phyloP scores from a whole-genome alignment of 2,113 vertebrate species.

The Heloderma charlesbogerti region DNA sequence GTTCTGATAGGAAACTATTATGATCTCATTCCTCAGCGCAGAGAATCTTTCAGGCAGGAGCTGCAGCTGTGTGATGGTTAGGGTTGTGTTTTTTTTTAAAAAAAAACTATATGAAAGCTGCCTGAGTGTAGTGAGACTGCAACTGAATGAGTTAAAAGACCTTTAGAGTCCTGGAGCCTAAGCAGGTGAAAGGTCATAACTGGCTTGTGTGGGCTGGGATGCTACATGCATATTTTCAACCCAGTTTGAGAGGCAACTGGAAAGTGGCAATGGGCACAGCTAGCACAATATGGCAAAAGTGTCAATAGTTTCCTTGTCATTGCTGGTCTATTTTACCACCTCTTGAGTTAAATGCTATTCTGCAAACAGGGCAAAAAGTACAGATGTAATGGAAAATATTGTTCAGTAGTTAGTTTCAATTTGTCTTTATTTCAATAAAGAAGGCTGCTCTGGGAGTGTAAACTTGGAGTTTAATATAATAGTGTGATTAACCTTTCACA shows the following conservation, averaged over 20 bases:
- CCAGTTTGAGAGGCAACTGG: background rate
- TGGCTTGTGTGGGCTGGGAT: conserved; percentile 34
- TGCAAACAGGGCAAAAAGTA: background rate
- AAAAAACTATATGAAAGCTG: background rate
- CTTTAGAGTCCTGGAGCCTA: conserved; percentile 33
- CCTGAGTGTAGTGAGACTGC: background rate
- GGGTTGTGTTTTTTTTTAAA: too few species aligned
- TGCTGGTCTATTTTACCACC: accelerated
- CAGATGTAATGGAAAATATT: background rate
- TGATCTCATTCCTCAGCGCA: background rate
- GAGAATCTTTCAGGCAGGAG: background rate
- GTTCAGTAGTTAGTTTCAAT: accelerated
- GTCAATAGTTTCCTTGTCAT: background rate
- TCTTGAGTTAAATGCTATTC: background rate
- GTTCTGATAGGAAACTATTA: background rate
- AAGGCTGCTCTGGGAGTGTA: accelerated
- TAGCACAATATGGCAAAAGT: background rate
- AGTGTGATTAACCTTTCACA: background rate
- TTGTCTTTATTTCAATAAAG: background rate
- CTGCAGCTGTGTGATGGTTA: background rate
- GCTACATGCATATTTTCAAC: background rate
- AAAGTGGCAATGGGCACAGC: background rate
- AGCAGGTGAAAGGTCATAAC: conserved; percentile 59
- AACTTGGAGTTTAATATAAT: background rate
- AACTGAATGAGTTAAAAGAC: background rate